Percentiles rank a stretch among this genome's conserved stretches.
Evolutionary conservation across 2,113 vertebrate genomes (phyloP).

Genomic region (Scomber colias): DNA sequence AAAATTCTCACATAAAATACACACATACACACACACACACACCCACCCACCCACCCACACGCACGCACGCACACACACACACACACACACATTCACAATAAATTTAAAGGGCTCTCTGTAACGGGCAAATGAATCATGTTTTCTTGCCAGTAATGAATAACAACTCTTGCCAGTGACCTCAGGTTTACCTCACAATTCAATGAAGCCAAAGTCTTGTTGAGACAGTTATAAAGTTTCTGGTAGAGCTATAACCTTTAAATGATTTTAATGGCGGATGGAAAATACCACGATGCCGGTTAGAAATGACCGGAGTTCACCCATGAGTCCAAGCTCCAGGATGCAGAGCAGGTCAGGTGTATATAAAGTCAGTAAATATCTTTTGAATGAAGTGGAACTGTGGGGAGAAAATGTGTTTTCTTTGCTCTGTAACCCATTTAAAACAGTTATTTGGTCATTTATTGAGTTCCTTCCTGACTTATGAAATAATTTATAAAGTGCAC

Average conservation of each 20-base stretch:
- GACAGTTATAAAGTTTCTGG: constrained; percentile 48
- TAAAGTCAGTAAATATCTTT: constrained; percentile 16
- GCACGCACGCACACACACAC: neutral
- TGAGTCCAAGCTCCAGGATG: neutral
- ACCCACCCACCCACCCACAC: neutral
- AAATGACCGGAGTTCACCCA: constrained; percentile 1
- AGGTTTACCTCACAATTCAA: constrained; percentile 47
- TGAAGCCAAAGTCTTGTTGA: constrained; percentile 48
- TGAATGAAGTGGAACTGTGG: constrained; percentile 4
- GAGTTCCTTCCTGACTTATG: neutral
- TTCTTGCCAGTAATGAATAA: constrained; percentile 56
- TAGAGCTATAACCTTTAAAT: constrained; percentile 45
- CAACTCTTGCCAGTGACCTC: constrained; percentile 50
- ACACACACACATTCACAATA: constrained; percentile 21
- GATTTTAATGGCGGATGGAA: constrained; percentile 51
- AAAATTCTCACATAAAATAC: constrained; percentile 35
- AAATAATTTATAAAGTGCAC: neutral
- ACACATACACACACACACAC: neutral
- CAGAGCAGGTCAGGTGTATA: constrained; percentile 34
- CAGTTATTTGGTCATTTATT: neutral
- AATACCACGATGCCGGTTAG: constrained; percentile 6
- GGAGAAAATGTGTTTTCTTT: neutral
- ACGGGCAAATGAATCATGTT: constrained; percentile 43
- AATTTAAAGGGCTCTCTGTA: constrained; percentile 40
- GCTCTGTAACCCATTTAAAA: neutral